phyloP scores from a whole-genome alignment of 2,888 invertebrate genomes.

The Liodrosophila aerea region DNA sequence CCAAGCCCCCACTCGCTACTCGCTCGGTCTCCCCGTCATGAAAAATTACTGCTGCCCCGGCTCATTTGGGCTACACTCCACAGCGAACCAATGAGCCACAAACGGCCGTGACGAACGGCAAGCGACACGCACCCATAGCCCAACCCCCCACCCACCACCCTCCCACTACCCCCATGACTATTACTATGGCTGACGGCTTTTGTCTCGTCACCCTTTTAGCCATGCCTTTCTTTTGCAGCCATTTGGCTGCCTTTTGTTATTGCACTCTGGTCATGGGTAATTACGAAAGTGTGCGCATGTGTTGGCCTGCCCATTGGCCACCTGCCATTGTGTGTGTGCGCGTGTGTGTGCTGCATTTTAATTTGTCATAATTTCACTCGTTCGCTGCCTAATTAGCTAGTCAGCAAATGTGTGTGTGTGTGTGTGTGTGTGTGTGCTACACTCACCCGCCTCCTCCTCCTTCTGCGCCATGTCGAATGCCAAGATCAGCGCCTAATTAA shows the following conservation, averaged over 20 bases:
- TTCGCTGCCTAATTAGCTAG: constrained; percentile 65
- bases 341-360: constrained; percentile 52
- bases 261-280: constrained; percentile 62
- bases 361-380: constrained; percentile 71
- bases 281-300: constrained; percentile 64
- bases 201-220: constrained; percentile 69
- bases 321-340: constrained; percentile 40
- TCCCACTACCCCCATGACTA: constrained; percentile 11
- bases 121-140: constrained; percentile 45
- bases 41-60: constrained; percentile 56
- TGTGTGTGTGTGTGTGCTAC: too few relatives aligned
- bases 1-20: constrained; percentile 5
- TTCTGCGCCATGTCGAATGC: constrained; percentile 22
- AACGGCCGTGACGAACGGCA: constrained; percentile 72
- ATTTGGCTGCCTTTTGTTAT: constrained; percentile 72
- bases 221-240: constrained; percentile 20
- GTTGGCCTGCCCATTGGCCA: constrained; percentile 37
- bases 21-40: constrained; percentile 42
- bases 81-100: constrained; percentile 70
- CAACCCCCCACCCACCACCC: background rate
- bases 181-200: constrained; percentile 44
- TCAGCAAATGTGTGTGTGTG: constrained; percentile 43
- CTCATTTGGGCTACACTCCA: constrained; percentile 5
- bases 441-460: background rate
- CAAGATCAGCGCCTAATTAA: constrained; percentile 14